These are phyloP conservation scores for Mastomys coucha DNA, from an alignment of 2,113 vertebrate species.

Conservation along the genomic window DNA sequence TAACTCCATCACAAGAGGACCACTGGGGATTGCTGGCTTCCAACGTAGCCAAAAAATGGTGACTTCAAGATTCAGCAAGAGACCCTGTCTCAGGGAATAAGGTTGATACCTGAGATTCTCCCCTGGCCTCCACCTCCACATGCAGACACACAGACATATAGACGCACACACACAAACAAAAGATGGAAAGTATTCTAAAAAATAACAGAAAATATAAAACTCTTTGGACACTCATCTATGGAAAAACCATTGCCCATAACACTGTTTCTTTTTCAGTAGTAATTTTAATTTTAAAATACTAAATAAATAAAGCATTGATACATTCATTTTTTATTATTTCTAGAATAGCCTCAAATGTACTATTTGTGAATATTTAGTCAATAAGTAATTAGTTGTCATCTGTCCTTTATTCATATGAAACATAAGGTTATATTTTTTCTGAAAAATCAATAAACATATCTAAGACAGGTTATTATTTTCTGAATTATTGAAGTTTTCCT, in stretches of 20 bases:
- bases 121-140: background rate
- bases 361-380: conserved; percentile 54
- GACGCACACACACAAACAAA: background rate
- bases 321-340: conserved; percentile 53
- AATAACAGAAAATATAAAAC: conserved; percentile 38
- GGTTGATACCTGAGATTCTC: background rate
- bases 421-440: conserved; percentile 36
- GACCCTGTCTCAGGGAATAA: background rate
- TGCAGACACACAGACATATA: background rate
- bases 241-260: conserved; percentile 19
- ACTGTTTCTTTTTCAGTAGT: conserved; percentile 20
- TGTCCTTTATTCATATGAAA: conserved; percentile 26
- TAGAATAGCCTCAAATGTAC: conserved; percentile 33
- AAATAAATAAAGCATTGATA: conserved; percentile 16
- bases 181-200: background rate
- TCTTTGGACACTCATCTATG: background rate
- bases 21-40: background rate
- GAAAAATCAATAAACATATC: conserved; percentile 47
- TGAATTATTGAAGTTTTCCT: conserved; percentile 63
- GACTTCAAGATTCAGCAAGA: background rate
- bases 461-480: conserved; percentile 53
- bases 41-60: background rate
- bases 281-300: conserved; percentile 55
- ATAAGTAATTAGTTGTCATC: conserved; percentile 54
- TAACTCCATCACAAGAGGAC: too few species aligned